Base-by-base conservation (phyloP, 2,888 invertebrate genomes). In the Metallyticus violacea region DNA sequence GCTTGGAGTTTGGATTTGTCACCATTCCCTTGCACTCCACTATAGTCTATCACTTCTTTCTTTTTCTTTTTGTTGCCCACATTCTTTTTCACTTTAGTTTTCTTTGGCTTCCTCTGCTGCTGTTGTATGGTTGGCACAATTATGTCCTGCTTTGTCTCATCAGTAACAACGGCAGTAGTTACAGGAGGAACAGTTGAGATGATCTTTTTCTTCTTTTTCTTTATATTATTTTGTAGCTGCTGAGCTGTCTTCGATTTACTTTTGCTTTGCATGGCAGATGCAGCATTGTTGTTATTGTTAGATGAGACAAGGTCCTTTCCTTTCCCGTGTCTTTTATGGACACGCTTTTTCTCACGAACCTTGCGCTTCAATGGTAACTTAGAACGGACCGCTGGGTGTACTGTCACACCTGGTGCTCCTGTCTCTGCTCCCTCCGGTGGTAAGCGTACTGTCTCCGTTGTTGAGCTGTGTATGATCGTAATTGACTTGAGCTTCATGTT, bases 381-480 rank as follows among this genome's bases (percentile, higher is more conserved):
- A 84, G 97, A 96, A 89, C 97, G 95, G 88, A 97, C 95, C 88
- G 96, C 97, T 0, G 93, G 97, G 90, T 98, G 97, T 2, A 97
- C 96, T 88, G 97, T 97, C 76, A 96, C 94, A 88, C 91, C 91
- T 7, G 95, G 95, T 89, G 94, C 94, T 89, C 95, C 94, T 88
- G 90, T 90, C 79, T 88, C 89, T 4, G 40, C 40, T 88, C 95
- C 96, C 88, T 93, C 93, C 86, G 93, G 92, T 79, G 97, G 97
- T 89, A 97, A 93, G 29, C 97, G 95, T 88, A 97, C 97, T 88
- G 97, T 97, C 93, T 97, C 97, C 88, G 97, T 97, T 87, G 97
- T 96, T 89, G 97, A 96, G 91, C 96, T 97, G 94, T 97, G 97
- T 90, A 97, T 96, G 91, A 97, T 97, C 90, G 97, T 97, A 89